These are phyloP conservation scores for Colletes gigas DNA, from an alignment of 1,140 invertebrate genomes.

Conservation along the genomic window DNA sequence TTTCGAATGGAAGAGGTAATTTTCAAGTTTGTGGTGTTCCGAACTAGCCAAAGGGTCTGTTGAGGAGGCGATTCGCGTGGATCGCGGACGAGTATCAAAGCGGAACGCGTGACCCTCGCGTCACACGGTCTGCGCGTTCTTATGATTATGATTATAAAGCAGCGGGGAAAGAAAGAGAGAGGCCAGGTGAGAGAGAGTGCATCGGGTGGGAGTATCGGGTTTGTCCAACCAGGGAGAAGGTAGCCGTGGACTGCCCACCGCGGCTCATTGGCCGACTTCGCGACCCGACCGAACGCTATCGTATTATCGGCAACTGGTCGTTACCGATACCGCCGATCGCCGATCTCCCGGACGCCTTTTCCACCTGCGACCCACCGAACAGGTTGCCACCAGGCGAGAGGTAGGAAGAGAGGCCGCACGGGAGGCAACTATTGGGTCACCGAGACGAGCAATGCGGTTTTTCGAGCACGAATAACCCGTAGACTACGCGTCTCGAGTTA, in stretches of 20 bases:
- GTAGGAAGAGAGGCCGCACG: too few relatives aligned
- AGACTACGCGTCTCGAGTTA: too few relatives aligned
- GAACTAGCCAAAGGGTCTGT: too few relatives aligned
- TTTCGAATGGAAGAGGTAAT: too few relatives aligned
- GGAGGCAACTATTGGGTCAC: too few relatives aligned
- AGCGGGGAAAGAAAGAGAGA: conserved; percentile 59
- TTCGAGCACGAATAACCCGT: too few relatives aligned
- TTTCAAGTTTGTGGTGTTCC: too few relatives aligned
- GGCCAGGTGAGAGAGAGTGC: conserved; percentile 55
- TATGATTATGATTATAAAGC: conserved; percentile 67
- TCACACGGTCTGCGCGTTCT: conserved; percentile 35
- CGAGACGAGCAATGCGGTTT: too few relatives aligned
- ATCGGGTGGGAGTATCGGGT: conserved; percentile 70
- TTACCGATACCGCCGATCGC: conserved; percentile 54
- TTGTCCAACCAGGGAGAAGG: conserved; percentile 75
- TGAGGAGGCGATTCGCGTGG: neutral
- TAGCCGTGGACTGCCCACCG: conserved; percentile 77
- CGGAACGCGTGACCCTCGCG: conserved; percentile 32
- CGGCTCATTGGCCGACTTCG: conserved; percentile 77
- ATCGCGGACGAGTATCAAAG: conserved; percentile 25
- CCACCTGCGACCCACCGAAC: conserved; percentile 41
- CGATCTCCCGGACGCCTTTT: conserved; percentile 27
- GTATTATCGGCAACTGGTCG: conserved; percentile 63
- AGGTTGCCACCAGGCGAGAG: conserved; percentile 6
- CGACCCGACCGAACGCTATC: conserved; percentile 65